Percentiles rank a stretch among this genome's conserved stretches.
These are phyloP conservation scores for Carettochelys insculpta DNA, from an alignment of 2,113 vertebrate species.

Conservation along the genomic window DNA sequence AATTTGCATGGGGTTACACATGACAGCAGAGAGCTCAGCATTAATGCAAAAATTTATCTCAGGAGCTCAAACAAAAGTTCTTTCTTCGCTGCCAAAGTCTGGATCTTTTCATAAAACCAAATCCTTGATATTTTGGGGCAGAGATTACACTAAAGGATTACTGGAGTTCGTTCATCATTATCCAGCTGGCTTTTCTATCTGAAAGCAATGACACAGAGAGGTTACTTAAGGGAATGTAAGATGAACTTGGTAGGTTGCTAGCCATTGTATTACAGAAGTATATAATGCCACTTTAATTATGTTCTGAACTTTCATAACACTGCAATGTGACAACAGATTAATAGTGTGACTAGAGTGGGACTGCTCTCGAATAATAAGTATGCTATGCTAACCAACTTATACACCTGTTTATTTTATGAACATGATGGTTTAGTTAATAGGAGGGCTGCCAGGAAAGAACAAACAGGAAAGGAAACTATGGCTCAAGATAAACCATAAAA, in stretches of 20 bases:
- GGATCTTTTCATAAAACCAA: not conserved
- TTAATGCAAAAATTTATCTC: not conserved
- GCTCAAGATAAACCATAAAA: too few relatives aligned
- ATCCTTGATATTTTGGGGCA: not conserved
- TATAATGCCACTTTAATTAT: not conserved
- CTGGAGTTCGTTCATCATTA: too few relatives aligned
- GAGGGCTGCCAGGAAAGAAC: too few relatives aligned
- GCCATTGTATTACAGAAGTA: not conserved
- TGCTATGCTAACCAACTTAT: too few relatives aligned
- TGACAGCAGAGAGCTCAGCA: not conserved
- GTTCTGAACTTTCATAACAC: not conserved
- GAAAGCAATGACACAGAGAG: not conserved
- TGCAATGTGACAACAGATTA: not conserved
- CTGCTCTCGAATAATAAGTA: too few relatives aligned
- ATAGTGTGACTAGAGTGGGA: not conserved
- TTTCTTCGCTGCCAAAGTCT: not conserved
- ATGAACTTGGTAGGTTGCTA: not conserved
- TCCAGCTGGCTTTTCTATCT: too few relatives aligned
- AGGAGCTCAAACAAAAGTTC: not conserved
- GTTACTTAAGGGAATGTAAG: not conserved
- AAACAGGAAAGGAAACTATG: too few relatives aligned
- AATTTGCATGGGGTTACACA: not conserved
- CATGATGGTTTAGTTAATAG: too few relatives aligned
- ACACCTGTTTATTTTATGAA: too few relatives aligned
- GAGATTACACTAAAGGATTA: not conserved